phyloP scores from a whole-genome alignment of 2,888 invertebrate genomes.

The Alloscopus bannaensis region DNA sequence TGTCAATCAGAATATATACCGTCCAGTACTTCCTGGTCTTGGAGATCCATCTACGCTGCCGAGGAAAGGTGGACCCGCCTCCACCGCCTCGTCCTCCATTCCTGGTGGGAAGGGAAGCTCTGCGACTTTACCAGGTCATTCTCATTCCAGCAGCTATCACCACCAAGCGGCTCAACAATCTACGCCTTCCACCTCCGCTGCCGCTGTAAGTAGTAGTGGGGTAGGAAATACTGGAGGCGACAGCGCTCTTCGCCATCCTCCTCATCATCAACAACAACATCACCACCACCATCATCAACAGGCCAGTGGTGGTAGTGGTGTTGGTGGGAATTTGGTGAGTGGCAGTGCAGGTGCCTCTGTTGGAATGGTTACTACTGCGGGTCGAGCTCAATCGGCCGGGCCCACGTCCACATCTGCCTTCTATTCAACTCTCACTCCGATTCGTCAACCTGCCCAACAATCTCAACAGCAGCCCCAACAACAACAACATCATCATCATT shows the following conservation, averaged over 20 bases:
- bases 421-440: constrained; percentile 60
- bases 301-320: constrained; percentile 20
- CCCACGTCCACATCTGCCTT: constrained; percentile 63
- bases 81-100: constrained; percentile 39
- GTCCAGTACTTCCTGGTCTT: constrained; percentile 68
- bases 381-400: constrained; percentile 63
- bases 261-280: constrained; percentile 28
- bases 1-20: constrained; percentile 66
- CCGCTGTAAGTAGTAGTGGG: background rate
- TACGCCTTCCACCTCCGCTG: constrained; percentile 2
- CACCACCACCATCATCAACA: constrained; percentile 29
- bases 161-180: constrained; percentile 27
- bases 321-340: constrained; percentile 27
- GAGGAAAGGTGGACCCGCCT: constrained; percentile 45
- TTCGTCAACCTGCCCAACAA: constrained; percentile 45
- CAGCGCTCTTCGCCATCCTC: background rate
- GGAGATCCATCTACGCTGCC: constrained; percentile 53
- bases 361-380: constrained; percentile 67
- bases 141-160: constrained; percentile 33
- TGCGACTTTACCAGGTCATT: constrained; percentile 53
- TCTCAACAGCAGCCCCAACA: constrained; percentile 36
- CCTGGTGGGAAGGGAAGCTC: constrained; percentile 59
- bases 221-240: constrained; percentile 18
- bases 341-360: constrained; percentile 46
- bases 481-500: constrained; percentile 38